Percentiles rank a stretch among this genome's conserved stretches.
Evolutionary conservation across 2,797 vertebrate genomes (phyloP).

Genomic region (Lithobates pipiens): DNA sequence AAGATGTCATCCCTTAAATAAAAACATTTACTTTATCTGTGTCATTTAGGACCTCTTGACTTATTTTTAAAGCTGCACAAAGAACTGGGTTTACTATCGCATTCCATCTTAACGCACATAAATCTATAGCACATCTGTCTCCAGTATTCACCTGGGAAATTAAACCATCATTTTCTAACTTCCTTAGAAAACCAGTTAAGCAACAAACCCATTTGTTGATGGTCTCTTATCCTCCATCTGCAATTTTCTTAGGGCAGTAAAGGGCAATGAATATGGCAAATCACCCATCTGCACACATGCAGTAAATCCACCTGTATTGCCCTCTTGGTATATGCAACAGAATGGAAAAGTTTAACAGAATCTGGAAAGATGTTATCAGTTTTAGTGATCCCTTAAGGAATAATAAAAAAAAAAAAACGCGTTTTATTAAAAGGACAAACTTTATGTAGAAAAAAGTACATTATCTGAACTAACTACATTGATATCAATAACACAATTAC

Average conservation of each 20-base stretch:
- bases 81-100: not conserved
- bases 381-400: not conserved
- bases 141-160: conserved; percentile 41
- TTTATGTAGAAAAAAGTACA: not conserved
- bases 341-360: not conserved
- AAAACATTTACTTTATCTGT: not conserved
- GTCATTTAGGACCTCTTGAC: not conserved
- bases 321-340: not conserved
- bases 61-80: not conserved
- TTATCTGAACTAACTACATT: not conserved
- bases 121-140: not conserved
- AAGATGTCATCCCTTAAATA: not conserved
- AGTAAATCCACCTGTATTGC: not conserved
- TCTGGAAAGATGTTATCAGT: not conserved
- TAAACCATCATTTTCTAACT: conserved; percentile 17
- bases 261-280: conserved; percentile 24
- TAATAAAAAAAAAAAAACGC: too few relatives aligned
- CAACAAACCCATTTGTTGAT: conserved; percentile 18
- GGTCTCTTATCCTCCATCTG: conserved; percentile 42
- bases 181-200: conserved; percentile 40
- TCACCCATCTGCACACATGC: not conserved
- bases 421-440: not conserved
- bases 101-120: not conserved
- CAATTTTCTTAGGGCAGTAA: conserved; percentile 24
- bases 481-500: not conserved